Percentiles rank a stretch among this genome's conserved stretches.
phyloP scores from a whole-genome alignment of 2,797 vertebrate species.

The Potorous gilbertii region DNA sequence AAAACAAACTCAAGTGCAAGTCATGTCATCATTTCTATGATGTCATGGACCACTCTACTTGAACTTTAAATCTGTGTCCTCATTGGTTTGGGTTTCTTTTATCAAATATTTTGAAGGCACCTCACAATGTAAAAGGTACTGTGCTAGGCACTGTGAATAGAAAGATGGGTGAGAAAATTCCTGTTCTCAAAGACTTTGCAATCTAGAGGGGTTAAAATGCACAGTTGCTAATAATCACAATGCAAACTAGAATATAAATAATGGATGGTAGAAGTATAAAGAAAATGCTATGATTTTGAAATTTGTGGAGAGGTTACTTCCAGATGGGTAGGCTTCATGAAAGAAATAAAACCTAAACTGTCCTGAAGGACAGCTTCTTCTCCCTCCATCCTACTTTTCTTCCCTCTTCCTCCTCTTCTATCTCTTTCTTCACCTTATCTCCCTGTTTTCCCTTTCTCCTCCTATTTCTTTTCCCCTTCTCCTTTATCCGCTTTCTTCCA shows the following conservation, averaged over 20 bases:
- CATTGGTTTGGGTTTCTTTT: too few species aligned
- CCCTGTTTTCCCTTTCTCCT: background rate
- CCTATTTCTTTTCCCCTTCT: background rate
- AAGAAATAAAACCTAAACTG: background rate
- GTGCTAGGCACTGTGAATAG: background rate
- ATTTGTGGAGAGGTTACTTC: background rate
- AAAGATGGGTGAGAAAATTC: background rate
- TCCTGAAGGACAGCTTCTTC: background rate
- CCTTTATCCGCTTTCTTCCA: background rate
- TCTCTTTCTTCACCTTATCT: too few species aligned
- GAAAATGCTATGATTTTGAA: background rate
- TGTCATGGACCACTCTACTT: background rate
- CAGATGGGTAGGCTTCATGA: background rate
- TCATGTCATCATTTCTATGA: too few species aligned
- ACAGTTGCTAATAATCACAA: background rate
- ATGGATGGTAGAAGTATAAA: background rate
- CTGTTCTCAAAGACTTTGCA: background rate
- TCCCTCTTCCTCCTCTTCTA: background rate
- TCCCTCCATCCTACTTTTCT: background rate
- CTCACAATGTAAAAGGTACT: background rate
- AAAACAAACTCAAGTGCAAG: too few species aligned
- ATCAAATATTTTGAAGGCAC: background rate
- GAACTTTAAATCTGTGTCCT: background rate
- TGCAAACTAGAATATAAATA: background rate
- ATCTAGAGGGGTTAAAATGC: background rate